Evolutionary conservation across 2,113 vertebrate genomes (phyloP).

Genomic region (Pavo muticus): DNA sequence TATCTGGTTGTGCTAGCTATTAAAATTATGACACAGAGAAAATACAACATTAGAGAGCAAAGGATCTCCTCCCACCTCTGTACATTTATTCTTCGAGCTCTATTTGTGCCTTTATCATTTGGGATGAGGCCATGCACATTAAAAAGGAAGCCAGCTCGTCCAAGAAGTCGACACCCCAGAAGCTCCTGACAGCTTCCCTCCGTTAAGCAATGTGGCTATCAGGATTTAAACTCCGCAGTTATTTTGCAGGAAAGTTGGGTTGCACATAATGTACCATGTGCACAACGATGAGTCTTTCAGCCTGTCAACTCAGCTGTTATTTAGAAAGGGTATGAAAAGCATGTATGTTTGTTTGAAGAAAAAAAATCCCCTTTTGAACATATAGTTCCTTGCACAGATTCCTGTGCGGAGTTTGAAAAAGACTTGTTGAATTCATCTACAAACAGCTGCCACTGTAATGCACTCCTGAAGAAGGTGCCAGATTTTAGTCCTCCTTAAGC

Average conservation of each 20-base stretch:
- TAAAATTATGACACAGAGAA: not conserved
- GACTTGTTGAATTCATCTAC: slow-evolving; percentile 58
- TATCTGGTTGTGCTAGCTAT: not conserved
- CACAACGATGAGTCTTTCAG: slow-evolving; percentile 66
- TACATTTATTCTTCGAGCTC: not conserved
- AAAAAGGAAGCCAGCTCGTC: not conserved
- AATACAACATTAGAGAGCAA: slow-evolving; percentile 2
- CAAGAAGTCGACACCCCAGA: not conserved
- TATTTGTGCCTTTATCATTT: not conserved
- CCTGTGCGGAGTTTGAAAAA: slow-evolving; percentile 39
- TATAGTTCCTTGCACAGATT: slow-evolving; percentile 51
- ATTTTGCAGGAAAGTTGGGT: slow-evolving; percentile 39
- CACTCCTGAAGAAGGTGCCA: slow-evolving; percentile 45
- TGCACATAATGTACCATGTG: slow-evolving; percentile 56
- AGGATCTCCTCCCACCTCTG: not conserved
- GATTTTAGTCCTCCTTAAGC: slow-evolving; percentile 37
- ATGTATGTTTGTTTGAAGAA: slow-evolving; percentile 46
- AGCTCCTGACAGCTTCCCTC: slow-evolving; percentile 7
- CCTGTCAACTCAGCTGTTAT: slow-evolving; percentile 73
- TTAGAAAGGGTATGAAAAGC: slow-evolving; percentile 65
- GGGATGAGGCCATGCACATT: not conserved
- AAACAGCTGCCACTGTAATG: slow-evolving; percentile 64
- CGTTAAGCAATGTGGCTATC: not conserved
- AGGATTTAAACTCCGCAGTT: slow-evolving; percentile 26
- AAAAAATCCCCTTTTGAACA: slow-evolving; percentile 58